A percentile compares a stretch with the other conserved stretches of the same genome.
Conservation (phyloP, 2,797 vertebrate species). For the Oryzias dopingdopingensis region DNA sequence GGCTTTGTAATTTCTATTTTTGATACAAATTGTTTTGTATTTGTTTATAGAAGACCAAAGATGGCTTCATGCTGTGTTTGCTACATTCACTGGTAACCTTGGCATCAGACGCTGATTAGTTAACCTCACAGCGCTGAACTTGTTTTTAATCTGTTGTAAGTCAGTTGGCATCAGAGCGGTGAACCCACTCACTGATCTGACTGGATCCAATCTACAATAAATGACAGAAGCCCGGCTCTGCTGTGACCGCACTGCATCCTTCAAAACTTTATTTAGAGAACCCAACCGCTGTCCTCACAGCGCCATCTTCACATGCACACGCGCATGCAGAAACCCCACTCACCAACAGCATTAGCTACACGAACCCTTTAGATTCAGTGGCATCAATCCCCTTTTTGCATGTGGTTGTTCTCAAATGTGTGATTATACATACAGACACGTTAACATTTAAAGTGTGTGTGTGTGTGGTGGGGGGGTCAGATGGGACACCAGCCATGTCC, state of each 20-base stretch:
- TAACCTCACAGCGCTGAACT: conserved; percentile 67
- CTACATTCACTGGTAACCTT: conserved; percentile 70
- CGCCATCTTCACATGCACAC: too few relatives aligned
- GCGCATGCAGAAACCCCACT: too few relatives aligned
- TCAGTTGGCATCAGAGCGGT: conserved; percentile 69
- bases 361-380: conserved; percentile 25
- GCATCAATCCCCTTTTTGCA: conserved; percentile 30
- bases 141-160: conserved; percentile 67
- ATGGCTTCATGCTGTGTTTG: conserved; percentile 73
- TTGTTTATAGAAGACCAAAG: conserved; percentile 80
- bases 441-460: too few relatives aligned
- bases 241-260: neutral
- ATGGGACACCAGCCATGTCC: conserved; percentile 79
- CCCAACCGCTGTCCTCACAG: too few relatives aligned
- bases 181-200: conserved; percentile 71
- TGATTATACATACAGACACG: neutral
- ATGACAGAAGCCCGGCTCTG: conserved; percentile 46
- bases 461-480: conserved; percentile 47
- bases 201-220: conserved; percentile 68
- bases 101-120: conserved; percentile 71
- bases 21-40: conserved; percentile 80
- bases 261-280: conserved; percentile 32
- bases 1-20: conserved; percentile 80
- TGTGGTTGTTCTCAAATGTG: conserved; percentile 4
- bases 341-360: neutral